Base-by-base conservation (phyloP, 2,888 invertebrate genomes). In the Drosophila nigricruria region DNA sequence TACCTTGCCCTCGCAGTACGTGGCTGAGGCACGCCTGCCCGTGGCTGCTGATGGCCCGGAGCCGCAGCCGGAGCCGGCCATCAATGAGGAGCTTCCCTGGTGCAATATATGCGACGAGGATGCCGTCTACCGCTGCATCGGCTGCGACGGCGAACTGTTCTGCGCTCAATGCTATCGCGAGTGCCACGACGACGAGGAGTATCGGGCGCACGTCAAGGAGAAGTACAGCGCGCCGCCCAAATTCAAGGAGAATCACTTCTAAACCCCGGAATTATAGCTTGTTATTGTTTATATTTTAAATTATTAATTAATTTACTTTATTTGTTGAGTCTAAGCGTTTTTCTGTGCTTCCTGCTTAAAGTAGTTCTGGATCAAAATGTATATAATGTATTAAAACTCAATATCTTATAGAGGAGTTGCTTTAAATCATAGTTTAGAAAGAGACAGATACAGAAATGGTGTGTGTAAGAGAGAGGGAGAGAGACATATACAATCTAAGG, bases 71-170 rank as follows among this genome's bases (percentile, higher is more conserved):
- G n/a, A n/a, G n/a, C n/a, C 45, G 1, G 50, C 52, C 12, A 61
- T 90, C 34, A 50, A 58, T 64, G 86, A 94, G 82, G 96, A 96
- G 88, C 93, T 97, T 50, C 96, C 96, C 5, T 96, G 96, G 94
- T 98, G 98, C 93, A 96, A 96, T 77, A 96, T 97, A 78, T 98
- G 98, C 91, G 97, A 97, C 91, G 96, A 96, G 90, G 96, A 96
- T 93, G 96, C 97, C 2, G 94, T 93, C 10, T 93, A 95, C 73
- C 93, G 96, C 56, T 98, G 98, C 90, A 92, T 94, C 49, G 97
- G 96, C 69, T 98, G 98, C 92, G 95, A 94, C 72, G 95, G 94
- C 42, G 97, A 98, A 91, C 93, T 97, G 10, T 98, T 96, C 92
- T 98, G 98, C 92, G 93, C 94, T 16, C 92, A 93, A 63, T 98